Percentiles rank a stretch among this genome's conserved stretches.
These are phyloP conservation scores for Neogobius melanostomus DNA, from an alignment of 2,113 vertebrate species.

Conservation along the genomic window DNA sequence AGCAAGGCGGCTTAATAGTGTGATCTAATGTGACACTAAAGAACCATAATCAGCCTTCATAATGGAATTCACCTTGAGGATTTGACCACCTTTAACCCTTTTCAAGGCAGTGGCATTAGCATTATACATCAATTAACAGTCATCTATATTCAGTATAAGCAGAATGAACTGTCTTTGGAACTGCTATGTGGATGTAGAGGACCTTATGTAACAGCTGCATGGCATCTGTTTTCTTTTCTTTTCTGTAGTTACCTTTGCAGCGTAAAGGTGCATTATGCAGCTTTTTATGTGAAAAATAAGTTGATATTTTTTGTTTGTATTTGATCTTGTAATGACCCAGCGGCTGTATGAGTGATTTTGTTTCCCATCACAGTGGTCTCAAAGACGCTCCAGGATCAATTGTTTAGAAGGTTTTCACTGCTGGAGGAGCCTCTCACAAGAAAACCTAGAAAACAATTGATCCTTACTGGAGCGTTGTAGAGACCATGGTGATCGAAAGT, in stretches of 20 bases:
- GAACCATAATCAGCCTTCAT: conserved; percentile 18
- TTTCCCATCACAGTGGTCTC: too few relatives aligned
- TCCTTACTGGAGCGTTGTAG: too few relatives aligned
- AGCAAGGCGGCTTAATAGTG: conserved; percentile 13
- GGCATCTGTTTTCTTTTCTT: neutral
- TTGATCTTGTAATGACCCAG: too few relatives aligned
- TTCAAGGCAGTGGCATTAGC: conserved; percentile 1
- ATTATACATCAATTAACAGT: conserved; percentile 12
- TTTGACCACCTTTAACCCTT: conserved; percentile 27
- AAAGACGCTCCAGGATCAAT: too few relatives aligned
- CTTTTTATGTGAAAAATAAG: too few relatives aligned
- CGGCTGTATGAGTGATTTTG: too few relatives aligned
- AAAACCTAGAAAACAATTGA: too few relatives aligned
- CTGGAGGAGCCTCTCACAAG: too few relatives aligned
- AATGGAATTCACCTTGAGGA: conserved; percentile 27
- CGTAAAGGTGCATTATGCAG: neutral
- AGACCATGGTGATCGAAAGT: too few relatives aligned
- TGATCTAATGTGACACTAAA: conserved; percentile 12
- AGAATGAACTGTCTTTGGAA: conserved; percentile 11
- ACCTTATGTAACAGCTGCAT: neutral
- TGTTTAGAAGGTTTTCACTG: too few relatives aligned
- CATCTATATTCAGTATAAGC: neutral
- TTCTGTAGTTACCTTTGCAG: neutral
- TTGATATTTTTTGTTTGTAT: too few relatives aligned
- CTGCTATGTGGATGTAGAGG: neutral